These are phyloP conservation scores for Ophion slaviceki DNA, from an alignment of 2,888 invertebrate species.

Conservation along the genomic window DNA sequence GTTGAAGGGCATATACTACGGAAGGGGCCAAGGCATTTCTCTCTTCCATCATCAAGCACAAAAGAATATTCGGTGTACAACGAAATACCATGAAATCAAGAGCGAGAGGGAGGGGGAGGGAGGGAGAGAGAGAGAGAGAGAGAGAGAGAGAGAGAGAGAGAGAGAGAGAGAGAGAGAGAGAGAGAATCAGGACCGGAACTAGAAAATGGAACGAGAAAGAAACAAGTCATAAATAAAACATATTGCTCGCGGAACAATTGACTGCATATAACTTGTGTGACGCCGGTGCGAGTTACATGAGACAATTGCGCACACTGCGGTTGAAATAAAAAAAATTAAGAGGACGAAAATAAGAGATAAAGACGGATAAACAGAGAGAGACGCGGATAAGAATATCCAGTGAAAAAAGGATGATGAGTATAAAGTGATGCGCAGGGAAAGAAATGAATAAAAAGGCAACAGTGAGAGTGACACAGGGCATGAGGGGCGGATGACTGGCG, in stretches of 20 bases:
- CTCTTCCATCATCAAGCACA: conserved; percentile 70
- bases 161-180: conserved; percentile 13
- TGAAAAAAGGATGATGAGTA: conserved; percentile 40
- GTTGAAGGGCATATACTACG: conserved; percentile 15
- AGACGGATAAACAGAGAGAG: neutral
- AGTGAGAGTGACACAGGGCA: conserved; percentile 42
- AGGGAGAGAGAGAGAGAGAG: no score
- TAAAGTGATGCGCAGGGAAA: conserved; percentile 41
- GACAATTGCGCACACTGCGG: conserved; percentile 34
- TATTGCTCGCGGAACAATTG: conserved; percentile 73
- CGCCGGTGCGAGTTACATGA: conserved; percentile 40
- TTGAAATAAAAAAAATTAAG: conserved; percentile 36
- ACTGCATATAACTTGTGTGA: conserved; percentile 52
- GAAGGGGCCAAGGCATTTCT: conserved; percentile 27
- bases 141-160: neutral
- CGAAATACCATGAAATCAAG: neutral
- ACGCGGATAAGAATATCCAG: conserved; percentile 24
- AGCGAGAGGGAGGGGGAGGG: conserved; percentile 11
- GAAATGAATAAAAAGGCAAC: conserved; percentile 24
- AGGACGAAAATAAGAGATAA: neutral
- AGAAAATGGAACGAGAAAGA: conserved; percentile 60
- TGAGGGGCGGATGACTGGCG: conserved; percentile 30
- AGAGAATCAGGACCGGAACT: neutral
- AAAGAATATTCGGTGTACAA: conserved; percentile 45
- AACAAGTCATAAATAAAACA: conserved; percentile 74